phyloP scores from a whole-genome alignment of 2,113 vertebrate genomes.

The Bos taurus region DNA sequence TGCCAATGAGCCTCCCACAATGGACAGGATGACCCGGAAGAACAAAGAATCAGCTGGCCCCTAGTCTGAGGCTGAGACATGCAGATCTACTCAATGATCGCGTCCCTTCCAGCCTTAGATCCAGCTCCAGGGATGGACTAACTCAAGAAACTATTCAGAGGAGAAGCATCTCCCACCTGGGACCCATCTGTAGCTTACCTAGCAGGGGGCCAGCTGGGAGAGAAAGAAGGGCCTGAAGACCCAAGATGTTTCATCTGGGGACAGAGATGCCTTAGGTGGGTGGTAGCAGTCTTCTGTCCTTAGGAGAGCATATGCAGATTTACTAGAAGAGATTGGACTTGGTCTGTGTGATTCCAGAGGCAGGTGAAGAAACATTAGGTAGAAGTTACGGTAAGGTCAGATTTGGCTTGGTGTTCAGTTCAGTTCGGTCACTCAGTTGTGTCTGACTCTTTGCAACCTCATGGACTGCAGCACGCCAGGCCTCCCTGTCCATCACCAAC shows the following conservation, averaged over 20 bases:
- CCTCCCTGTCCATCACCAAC: neutral
- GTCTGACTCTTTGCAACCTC: accelerated
- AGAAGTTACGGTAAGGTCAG: neutral
- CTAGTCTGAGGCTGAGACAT: accelerated
- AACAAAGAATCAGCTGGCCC: too few relatives aligned
- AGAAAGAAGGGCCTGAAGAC: neutral
- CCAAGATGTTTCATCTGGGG: too few relatives aligned
- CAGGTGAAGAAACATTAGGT: accelerated
- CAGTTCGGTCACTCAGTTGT: neutral
- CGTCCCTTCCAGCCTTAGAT: neutral
- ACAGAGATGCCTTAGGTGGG: neutral
- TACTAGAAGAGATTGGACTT: neutral
- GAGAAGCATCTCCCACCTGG: neutral
- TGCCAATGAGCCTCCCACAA: accelerated
- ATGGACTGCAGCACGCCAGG: neutral
- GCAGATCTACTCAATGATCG: accelerated
- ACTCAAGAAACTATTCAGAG: neutral
- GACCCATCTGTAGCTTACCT: accelerated
- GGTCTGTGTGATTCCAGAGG: neutral
- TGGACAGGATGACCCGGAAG: accelerated
- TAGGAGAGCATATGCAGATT: accelerated
- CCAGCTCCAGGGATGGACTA: neutral
- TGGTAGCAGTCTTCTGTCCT: neutral
- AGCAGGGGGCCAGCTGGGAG: neutral
- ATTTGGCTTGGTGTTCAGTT: neutral